Percentiles rank a stretch among this genome's conserved stretches.
Conservation (phyloP, 2,888 invertebrate genomes). For the Drosophila neutralis region DNA sequence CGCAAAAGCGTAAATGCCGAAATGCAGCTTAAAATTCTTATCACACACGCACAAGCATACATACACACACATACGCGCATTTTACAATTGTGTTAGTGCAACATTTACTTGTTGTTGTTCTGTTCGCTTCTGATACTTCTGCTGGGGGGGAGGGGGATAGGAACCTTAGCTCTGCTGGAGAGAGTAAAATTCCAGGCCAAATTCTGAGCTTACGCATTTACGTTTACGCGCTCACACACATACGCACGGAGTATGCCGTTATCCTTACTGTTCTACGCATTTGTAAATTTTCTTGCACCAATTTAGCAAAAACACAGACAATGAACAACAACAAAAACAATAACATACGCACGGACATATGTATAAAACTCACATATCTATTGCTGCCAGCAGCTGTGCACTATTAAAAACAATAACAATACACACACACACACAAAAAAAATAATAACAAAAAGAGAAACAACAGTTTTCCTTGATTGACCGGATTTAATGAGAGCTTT, state of each 20-base stretch:
- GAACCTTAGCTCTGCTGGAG: constrained; percentile 48
- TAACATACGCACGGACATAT: constrained; percentile 15
- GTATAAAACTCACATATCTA: constrained; percentile 51
- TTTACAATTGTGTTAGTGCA: constrained; percentile 31
- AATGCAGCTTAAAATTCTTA: constrained; percentile 43
- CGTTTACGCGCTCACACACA: constrained; percentile 53
- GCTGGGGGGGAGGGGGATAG: constrained; percentile 7
- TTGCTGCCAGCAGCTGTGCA: constrained; percentile 54
- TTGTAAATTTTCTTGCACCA: constrained; percentile 48
- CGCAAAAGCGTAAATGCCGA: constrained; percentile 33
- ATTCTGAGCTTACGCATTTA: constrained; percentile 72
- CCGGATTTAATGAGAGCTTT: constrained; percentile 35
- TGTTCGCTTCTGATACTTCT: constrained; percentile 12
- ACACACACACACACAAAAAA: constrained; percentile 24
- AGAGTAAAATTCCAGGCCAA: constrained; percentile 50
- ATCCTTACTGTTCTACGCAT: constrained; percentile 53
- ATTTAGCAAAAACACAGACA: constrained; percentile 37
- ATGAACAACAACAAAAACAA: constrained; percentile 31
- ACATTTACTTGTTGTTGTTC: constrained; percentile 24
- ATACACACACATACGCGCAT: constrained; percentile 13
- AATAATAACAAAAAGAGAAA: constrained; percentile 44
- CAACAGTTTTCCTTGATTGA: constrained; percentile 32
- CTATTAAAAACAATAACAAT: constrained; percentile 55
- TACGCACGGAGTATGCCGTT: constrained; percentile 24
- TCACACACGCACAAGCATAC: constrained; percentile 22